Conservation (phyloP, 2,888 invertebrate genomes). For the Leptinotarsa peninsularis region DNA sequence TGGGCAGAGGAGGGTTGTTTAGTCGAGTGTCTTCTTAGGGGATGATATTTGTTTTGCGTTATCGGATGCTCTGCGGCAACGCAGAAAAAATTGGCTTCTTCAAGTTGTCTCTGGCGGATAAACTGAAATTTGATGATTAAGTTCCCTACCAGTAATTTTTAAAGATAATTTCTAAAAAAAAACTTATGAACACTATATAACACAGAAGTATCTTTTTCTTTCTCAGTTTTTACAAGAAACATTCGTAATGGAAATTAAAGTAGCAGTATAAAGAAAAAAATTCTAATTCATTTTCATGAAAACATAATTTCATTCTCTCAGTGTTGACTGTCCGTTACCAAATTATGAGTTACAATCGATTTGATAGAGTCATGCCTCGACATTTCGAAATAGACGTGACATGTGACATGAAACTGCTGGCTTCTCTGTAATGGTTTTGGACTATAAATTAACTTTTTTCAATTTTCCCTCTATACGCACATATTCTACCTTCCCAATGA, state of each 20-base stretch:
- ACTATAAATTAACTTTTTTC: constrained; percentile 19
- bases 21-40: constrained; percentile 27
- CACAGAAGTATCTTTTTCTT: too few relatives aligned
- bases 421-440: constrained; percentile 15
- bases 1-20: constrained; percentile 25
- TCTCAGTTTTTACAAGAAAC: too few relatives aligned
- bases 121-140: not conserved
- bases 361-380: not conserved
- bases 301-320: too few relatives aligned
- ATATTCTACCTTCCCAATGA: not conserved
- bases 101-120: not conserved
- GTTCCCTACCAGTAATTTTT: too few relatives aligned
- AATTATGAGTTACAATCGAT: not conserved
- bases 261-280: too few relatives aligned
- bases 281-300: not conserved
- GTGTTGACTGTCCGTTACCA: not conserved
- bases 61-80: not conserved
- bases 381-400: constrained; percentile 7
- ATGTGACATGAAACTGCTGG: constrained; percentile 25
- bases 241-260: too few relatives aligned
- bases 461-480: constrained; percentile 18
- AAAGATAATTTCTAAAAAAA: too few relatives aligned
- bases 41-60: constrained; percentile 33
- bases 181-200: too few relatives aligned
- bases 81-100: not conserved